Conservation (phyloP, 1,140 invertebrate genomes). For the Zophobas morio region DNA sequence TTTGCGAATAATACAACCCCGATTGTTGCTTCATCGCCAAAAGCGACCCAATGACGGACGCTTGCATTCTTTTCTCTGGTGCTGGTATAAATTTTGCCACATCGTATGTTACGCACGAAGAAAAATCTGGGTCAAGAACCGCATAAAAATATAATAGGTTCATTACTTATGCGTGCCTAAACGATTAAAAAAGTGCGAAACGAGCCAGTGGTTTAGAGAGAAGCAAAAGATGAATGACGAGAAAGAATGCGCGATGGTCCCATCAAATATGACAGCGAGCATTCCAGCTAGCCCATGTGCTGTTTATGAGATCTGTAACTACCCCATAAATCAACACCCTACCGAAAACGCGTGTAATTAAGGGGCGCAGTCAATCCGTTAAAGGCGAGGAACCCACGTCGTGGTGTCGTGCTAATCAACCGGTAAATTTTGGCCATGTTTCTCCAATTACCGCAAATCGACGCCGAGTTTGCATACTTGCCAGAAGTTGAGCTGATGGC, state of each 20-base stretch:
- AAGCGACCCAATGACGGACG: no score
- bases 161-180: conserved; percentile 3
- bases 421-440: conserved; percentile 53
- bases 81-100: no score
- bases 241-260: conserved; percentile 57
- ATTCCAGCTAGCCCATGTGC: conserved; percentile 65
- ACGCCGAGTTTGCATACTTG: not conserved
- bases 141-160: not conserved
- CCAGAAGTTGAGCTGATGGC: not conserved
- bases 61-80: no score
- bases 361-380: conserved; percentile 63
- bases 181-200: conserved; percentile 21
- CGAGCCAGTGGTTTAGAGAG: not conserved
- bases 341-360: conserved; percentile 66
- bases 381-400: conserved; percentile 44
- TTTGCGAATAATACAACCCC: not conserved
- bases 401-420: conserved; percentile 50
- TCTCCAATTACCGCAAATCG: conserved; percentile 33
- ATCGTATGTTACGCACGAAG: not conserved
- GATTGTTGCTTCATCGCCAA: no score
- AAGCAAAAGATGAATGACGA: conserved; percentile 41
- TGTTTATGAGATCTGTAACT: conserved; percentile 70
- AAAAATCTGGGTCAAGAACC: not conserved
- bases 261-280: conserved; percentile 65
- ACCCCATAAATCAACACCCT: conserved; percentile 69